Conservation (phyloP, 2,888 invertebrate genomes). For the Acleris emargana region DNA sequence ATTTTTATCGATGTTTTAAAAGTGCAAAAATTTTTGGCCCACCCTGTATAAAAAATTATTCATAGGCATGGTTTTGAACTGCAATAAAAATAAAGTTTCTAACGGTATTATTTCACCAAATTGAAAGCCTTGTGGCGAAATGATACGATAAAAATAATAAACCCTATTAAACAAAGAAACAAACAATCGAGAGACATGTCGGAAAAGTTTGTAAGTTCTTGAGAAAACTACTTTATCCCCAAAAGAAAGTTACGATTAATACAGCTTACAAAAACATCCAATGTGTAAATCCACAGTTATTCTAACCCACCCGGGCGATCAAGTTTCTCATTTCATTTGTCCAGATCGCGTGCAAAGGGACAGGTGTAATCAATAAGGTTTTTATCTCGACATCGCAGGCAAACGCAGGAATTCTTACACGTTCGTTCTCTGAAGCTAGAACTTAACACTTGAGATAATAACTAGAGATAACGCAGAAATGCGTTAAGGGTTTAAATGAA, state of each 20-base stretch:
- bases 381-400: constrained; percentile 72
- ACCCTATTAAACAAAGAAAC: too few relatives aligned
- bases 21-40: too few relatives aligned
- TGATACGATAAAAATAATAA: too few relatives aligned
- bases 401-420: constrained; percentile 79
- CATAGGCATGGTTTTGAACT: too few relatives aligned
- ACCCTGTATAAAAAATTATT: too few relatives aligned
- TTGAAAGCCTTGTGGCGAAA: too few relatives aligned
- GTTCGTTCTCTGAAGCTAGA: constrained; percentile 65
- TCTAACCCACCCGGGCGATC: constrained; percentile 62
- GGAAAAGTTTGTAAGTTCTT: too few relatives aligned
- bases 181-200: too few relatives aligned
- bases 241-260: constrained; percentile 21
- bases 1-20: too few relatives aligned
- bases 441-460: constrained; percentile 53
- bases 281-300: constrained; percentile 55
- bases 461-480: constrained; percentile 33
- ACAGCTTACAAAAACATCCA: constrained; percentile 57
- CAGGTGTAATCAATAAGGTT: constrained; percentile 76
- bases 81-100: too few relatives aligned
- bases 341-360: constrained; percentile 75
- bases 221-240: neutral
- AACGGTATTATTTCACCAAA: too few relatives aligned
- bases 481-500: constrained; percentile 37
- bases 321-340: constrained; percentile 80